phyloP scores from a whole-genome alignment of 2,888 invertebrate species.

The Noctua janthe region DNA sequence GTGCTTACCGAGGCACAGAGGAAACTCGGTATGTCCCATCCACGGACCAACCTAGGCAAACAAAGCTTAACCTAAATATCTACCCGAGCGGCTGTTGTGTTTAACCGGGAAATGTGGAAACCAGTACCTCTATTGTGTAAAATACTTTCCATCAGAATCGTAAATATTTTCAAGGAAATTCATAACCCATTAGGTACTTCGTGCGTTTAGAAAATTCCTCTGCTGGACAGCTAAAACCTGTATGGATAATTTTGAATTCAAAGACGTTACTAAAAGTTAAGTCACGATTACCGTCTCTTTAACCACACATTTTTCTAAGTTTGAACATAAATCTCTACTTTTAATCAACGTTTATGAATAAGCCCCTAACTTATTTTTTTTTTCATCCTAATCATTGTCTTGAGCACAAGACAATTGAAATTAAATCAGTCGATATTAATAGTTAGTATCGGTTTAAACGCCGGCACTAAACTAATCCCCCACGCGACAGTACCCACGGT shows the following conservation, averaged over 20 bases:
- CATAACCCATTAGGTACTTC: not conserved
- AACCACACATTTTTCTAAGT: not conserved
- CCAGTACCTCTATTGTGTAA: too few relatives aligned
- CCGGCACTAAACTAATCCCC: constrained; percentile 15
- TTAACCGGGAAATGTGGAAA: too few relatives aligned
- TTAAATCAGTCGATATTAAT: constrained; percentile 18
- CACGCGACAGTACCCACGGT: constrained; percentile 23
- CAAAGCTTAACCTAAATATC: too few relatives aligned
- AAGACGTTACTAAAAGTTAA: not conserved
- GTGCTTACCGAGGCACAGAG: too few relatives aligned
- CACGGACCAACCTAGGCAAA: too few relatives aligned
- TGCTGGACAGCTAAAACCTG: not conserved
- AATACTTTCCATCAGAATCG: too few relatives aligned
- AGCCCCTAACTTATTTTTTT: not conserved
- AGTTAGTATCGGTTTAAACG: constrained; percentile 26
- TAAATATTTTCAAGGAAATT: too few relatives aligned
- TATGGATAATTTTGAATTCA: not conserved
- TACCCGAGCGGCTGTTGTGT: too few relatives aligned
- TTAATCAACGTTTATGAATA: not conserved
- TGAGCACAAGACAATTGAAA: not conserved
- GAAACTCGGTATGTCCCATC: too few relatives aligned
- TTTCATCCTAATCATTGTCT: not conserved
- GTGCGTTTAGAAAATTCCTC: not conserved
- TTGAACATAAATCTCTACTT: not conserved
- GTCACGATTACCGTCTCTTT: not conserved